Evolutionary conservation across 2,113 vertebrate genomes (phyloP).

Genomic region (Aramus guarauna): DNA sequence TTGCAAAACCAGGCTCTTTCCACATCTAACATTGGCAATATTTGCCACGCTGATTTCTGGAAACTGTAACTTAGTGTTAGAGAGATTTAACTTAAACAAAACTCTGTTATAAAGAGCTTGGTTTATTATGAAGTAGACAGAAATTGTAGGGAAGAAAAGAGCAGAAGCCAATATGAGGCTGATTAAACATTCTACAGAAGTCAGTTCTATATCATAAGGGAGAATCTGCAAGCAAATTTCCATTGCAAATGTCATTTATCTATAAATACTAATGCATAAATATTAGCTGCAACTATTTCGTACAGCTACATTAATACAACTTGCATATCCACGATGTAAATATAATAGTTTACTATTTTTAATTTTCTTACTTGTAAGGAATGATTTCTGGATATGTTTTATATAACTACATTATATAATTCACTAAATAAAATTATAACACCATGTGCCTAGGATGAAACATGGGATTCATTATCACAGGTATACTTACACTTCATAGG

Average conservation of each 20-base stretch:
- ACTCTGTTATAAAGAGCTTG: background rate
- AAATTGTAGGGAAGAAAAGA: background rate
- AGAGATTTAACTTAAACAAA: background rate
- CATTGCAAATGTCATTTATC: constrained; percentile 38
- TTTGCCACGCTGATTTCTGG: background rate
- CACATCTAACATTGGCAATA: background rate
- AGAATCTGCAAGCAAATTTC: constrained; percentile 15
- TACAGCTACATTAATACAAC: background rate
- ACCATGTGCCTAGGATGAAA: background rate
- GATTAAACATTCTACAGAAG: constrained; percentile 12
- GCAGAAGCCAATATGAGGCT: background rate
- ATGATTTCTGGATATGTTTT: background rate
- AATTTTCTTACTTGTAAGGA: background rate
- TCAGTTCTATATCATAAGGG: constrained; percentile 2
- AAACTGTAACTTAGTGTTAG: background rate
- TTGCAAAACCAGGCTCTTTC: background rate
- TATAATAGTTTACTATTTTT: background rate
- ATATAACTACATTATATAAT: background rate
- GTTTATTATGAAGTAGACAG: background rate
- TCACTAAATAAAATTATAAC: background rate
- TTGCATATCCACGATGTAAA: background rate
- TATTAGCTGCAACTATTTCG: background rate
- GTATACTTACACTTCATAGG: background rate
- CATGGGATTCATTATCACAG: background rate
- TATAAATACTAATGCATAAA: constrained; percentile 28